Evolutionary conservation across 2,797 vertebrate genomes (phyloP).

Genomic region (Sebastes iracundus): DNA sequence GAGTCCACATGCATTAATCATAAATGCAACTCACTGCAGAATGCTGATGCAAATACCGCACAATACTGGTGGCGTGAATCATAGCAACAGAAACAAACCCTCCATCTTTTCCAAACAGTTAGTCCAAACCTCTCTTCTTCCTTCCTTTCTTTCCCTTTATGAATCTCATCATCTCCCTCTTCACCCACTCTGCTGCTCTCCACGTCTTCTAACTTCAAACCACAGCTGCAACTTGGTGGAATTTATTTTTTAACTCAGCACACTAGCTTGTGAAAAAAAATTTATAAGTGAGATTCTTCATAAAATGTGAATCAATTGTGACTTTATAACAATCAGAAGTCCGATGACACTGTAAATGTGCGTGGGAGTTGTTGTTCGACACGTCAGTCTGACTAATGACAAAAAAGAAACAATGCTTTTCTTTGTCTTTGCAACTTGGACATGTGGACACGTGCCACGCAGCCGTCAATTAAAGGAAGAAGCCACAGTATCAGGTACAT

Average conservation of each 20-base stretch:
- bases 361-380: slow-evolving; percentile 13
- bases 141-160: not conserved
- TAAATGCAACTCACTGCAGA: slow-evolving; percentile 27
- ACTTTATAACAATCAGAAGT: slow-evolving; percentile 15
- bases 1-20: slow-evolving; percentile 44
- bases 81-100: slow-evolving; percentile 33
- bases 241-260: not conserved
- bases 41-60: slow-evolving; percentile 42
- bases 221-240: not conserved
- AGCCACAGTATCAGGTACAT: not conserved
- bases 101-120: slow-evolving; percentile 27
- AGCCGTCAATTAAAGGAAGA: not conserved
- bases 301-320: not conserved
- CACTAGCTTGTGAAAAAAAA: slow-evolving; percentile 1
- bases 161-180: slow-evolving; percentile 1
- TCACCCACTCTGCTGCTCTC: slow-evolving; percentile 4
- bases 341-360: not conserved
- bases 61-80: slow-evolving; percentile 33
- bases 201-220: not conserved
- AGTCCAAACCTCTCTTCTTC: slow-evolving; percentile 42
- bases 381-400: slow-evolving; percentile 20
- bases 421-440: slow-evolving; percentile 2
- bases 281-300: slow-evolving; percentile 4
- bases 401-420: slow-evolving; percentile 10
- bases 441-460: not conserved